Base-by-base conservation (phyloP, 1,140 invertebrate species). In the Lepidurus couesii region DNA sequence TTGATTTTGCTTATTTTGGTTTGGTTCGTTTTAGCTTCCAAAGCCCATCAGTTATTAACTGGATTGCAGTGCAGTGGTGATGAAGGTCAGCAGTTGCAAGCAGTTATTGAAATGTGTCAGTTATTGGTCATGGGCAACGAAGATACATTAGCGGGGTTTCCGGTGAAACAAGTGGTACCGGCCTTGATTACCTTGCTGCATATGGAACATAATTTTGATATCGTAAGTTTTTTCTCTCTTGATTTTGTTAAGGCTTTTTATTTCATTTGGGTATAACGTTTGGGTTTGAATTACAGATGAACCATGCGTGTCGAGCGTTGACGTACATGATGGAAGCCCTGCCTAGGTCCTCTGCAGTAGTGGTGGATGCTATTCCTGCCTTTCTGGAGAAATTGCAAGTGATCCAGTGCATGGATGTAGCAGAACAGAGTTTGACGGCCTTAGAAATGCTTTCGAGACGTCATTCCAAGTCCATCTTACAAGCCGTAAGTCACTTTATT, bases 241-340 rank as follows among this genome's bases (percentile, higher is more conserved):
- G 1, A 13, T 44, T 77, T 43, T 43, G 16, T 24, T 77, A 34
- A 7, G 11, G 5, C 10, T 77, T 16, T 4, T 13, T 11, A 13
- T 11, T 13, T 21, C 0, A 16, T 7, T 16, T 21, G 6, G 6
- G 11, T 16, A 42, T n/a, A 47, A 24, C 7, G 34, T 78, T 80
- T 80, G 83, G 0, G 2, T 80, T 80, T 83, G 45, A 84, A 93
- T 16, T 65, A 3, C 53, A 65, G 91, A 99, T 99, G 97, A 98
- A 98, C 84, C 96, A 99, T 85, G 97, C 97, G 0, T 98, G 97
- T 86, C 92, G 98, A 74, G 97, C 97, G 8, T 88, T 99, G 11
- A 98, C 97, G 0, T 99, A 99, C 84, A 98, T 99, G 97, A 95
- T 99, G 91, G 98, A 99, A 86, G 96, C 97, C 4, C 83, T 99